These are phyloP conservation scores for Rynchops niger DNA, from an alignment of 2,113 vertebrate genomes.

Conservation along the genomic window DNA sequence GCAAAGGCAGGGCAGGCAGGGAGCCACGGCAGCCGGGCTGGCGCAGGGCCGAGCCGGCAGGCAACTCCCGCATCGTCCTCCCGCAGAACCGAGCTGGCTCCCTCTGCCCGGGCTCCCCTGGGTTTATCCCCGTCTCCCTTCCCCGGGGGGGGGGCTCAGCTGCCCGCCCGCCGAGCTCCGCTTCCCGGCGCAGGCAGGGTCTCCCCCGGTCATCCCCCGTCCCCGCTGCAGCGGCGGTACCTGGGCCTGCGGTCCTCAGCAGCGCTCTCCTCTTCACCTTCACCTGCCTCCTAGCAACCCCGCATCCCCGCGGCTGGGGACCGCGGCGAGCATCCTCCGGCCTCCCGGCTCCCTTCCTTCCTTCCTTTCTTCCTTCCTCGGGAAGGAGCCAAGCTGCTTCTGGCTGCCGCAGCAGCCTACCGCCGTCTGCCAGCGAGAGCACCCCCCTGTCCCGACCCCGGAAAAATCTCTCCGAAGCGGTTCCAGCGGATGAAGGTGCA, in stretches of 20 bases:
- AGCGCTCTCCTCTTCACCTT: slow-evolving; percentile 40
- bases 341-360: not conserved
- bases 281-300: slow-evolving; percentile 72
- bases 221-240: not conserved
- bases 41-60: not conserved
- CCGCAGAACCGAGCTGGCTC: not conserved
- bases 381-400: not conserved
- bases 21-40: not conserved
- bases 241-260: slow-evolving; percentile 39
- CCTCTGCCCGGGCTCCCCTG: not conserved
- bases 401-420: not conserved
- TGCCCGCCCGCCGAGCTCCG: not conserved
- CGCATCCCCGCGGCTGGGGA: slow-evolving; percentile 24
- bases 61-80: not conserved
- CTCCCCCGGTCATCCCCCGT: not conserved
- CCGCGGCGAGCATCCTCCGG: slow-evolving; percentile 32
- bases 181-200: not conserved
- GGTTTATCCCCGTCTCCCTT: not conserved
- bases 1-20: not conserved
- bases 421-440: not conserved
- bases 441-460: not conserved
- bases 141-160: not conserved
- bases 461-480: not conserved
- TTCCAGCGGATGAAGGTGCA: not conserved
- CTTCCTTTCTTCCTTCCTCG: not conserved